phyloP scores from a whole-genome alignment of 1,140 invertebrate genomes.

The Nylanderia fulva region DNA sequence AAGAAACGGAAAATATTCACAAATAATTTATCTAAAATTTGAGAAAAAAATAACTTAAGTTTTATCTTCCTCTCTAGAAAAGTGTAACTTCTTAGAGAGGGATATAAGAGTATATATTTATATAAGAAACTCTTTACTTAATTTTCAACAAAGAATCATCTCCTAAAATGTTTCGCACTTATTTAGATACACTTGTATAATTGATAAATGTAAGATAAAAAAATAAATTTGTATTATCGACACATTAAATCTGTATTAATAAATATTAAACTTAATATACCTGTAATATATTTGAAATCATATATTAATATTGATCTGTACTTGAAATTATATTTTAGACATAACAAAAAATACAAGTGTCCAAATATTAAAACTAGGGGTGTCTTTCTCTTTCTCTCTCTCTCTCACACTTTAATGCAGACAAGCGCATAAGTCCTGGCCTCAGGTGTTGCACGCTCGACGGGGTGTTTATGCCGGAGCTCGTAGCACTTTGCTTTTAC shows the following conservation, averaged over 20 bases:
- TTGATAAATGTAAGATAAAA: neutral
- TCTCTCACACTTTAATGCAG: neutral
- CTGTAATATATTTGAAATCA: neutral
- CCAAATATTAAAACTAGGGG: conserved; percentile 61
- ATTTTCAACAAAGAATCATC: too few species aligned
- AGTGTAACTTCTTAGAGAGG: too few species aligned
- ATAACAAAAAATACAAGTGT: conserved; percentile 35
- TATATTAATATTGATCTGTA: neutral
- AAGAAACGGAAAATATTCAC: too few species aligned
- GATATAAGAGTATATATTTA: too few species aligned
- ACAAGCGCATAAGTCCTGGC: conserved; percentile 67
- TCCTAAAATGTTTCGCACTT: too few species aligned
- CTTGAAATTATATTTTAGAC: conserved; percentile 4
- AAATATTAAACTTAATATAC: neutral
- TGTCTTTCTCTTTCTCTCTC: conserved; percentile 17
- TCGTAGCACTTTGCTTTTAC: conserved; percentile 72
- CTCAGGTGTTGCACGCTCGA: conserved; percentile 70
- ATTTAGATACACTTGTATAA: too few species aligned
- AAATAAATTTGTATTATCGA: neutral
- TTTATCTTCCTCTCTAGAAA: too few species aligned
- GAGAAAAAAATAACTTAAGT: too few species aligned
- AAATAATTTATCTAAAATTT: too few species aligned
- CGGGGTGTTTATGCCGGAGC: conserved; percentile 68
- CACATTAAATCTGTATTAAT: neutral
- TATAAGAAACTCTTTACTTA: too few species aligned